Base-by-base conservation (phyloP, 2,113 vertebrate species). In the Tetrao urogallus region DNA sequence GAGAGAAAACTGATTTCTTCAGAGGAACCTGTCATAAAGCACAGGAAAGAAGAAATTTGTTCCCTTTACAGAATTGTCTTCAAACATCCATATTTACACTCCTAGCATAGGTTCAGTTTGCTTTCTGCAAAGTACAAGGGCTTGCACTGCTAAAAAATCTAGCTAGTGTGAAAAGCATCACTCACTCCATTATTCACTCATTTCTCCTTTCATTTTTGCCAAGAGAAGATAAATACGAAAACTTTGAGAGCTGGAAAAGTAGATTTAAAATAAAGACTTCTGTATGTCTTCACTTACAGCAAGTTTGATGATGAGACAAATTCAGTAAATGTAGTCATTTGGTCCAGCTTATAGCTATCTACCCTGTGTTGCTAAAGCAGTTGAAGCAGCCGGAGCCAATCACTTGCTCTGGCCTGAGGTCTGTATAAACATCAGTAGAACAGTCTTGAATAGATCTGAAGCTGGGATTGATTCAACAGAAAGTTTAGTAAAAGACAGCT, bases 311-410 rank as follows among this genome's bases (percentile, higher is more conserved):
- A 34, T n/a, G 71, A 73, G 28, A 42, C 56, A 76, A 88, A 11
- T 30, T 88, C 75, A n/a, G 34, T 27, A n/a, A 82, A 66, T 24
- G 54, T 19, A 63, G 38, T 60, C 32, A 58, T 27, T 0, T 1
- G 8, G 45, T 38, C 60, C 83, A 47, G 17, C 13, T 78, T 56
- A 25, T 9, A 66, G 70, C 43, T 67, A 12, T 2, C 43, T 67
- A 12, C 2, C 21, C 40, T 67, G 36, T n/a, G 2, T 5, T 40
- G 34, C 36, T 71, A 45, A 50, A 64, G 56, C 47, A 71, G 88
- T 64, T 3, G 13, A 89, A 84, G 78, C 96, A 95, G 89, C 78
- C 64, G 15, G 89, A 95, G 82, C 60, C 67, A 80, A 95, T 95
- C 82, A 52, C 85, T 86, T n/a, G 79, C 82, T 85, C 63, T 91